These are phyloP conservation scores for Temnothorax longispinosus DNA, from an alignment of 1,140 invertebrate species.

Conservation along the genomic window DNA sequence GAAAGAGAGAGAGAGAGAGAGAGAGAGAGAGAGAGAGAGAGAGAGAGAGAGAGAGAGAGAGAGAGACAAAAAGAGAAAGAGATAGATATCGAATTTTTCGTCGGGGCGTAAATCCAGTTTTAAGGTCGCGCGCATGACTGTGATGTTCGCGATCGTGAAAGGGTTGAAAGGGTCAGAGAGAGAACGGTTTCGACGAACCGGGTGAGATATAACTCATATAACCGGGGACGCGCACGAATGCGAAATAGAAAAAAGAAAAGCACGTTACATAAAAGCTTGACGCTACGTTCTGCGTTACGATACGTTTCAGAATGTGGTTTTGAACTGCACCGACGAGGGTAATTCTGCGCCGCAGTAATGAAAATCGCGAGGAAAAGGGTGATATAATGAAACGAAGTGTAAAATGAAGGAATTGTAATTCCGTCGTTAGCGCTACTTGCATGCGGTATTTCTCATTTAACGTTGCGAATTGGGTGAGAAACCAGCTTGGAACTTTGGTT, in stretches of 20 bases:
- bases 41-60: not conserved
- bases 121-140: constrained; percentile 33
- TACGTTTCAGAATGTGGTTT: not conserved
- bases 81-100: constrained; percentile 61
- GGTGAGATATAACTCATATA: not conserved
- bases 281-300: not conserved
- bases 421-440: too few relatives aligned
- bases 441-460: not conserved
- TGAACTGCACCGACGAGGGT: not conserved
- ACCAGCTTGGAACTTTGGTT: not conserved
- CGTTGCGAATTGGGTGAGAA: not conserved
- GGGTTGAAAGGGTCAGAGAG: constrained; percentile 7
- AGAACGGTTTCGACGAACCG: not conserved
- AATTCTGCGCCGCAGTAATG: not conserved
- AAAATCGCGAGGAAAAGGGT: not conserved
- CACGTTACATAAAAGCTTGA: constrained; percentile 7
- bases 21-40: not conserved
- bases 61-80: not conserved
- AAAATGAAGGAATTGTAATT: not conserved
- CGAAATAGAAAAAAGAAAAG: not conserved
- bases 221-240: not conserved
- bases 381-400: not conserved
- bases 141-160: constrained; percentile 16
- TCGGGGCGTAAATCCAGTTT: constrained; percentile 24
- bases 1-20: not conserved